Evolutionary conservation across 92 coral and sea anemone genomes (phyloP).

Genomic region (Phenganax stokvisi): DNA sequence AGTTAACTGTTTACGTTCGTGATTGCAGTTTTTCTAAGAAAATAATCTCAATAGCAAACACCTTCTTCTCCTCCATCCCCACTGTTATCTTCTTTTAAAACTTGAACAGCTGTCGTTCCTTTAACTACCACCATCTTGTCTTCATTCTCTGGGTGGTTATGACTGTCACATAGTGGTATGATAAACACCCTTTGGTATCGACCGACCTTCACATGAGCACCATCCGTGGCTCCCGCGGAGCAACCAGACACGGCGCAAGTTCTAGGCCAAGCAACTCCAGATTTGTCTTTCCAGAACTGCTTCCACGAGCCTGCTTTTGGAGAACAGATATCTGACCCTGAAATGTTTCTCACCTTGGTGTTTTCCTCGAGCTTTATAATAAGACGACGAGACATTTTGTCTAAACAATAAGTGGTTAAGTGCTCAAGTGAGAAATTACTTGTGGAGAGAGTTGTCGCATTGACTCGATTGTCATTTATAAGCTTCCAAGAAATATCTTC

Average conservation of each 20-base stretch:
- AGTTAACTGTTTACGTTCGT: too few relatives aligned
- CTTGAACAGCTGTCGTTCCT: conserved; percentile 1
- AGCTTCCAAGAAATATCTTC: too few relatives aligned
- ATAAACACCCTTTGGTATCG: neutral
- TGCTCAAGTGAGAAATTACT: too few relatives aligned
- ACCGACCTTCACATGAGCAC: conserved; percentile 1
- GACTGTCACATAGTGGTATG: conserved; percentile 4
- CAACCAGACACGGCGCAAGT: neutral
- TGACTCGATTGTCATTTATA: too few relatives aligned
- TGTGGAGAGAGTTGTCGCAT: too few relatives aligned
- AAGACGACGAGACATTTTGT: too few relatives aligned
- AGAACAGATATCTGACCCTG: neutral
- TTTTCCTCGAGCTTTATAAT: too few relatives aligned
- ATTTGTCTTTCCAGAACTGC: neutral
- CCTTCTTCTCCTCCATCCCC: too few relatives aligned
- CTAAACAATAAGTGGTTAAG: too few relatives aligned
- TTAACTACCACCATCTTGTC: neutral
- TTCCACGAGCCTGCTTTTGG: conserved; percentile 20
- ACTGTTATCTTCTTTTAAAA: neutral
- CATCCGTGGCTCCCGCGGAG: neutral
- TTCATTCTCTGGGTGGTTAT: neutral
- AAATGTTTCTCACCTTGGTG: neutral
- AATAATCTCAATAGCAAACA: too few relatives aligned
- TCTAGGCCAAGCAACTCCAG: neutral
- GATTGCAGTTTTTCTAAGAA: too few relatives aligned